A percentile compares a stretch with the other conserved stretches of the same genome.
These are phyloP conservation scores for Anguilla pacifica DNA, from an alignment of 2,797 vertebrate species.

Conservation along the genomic window DNA sequence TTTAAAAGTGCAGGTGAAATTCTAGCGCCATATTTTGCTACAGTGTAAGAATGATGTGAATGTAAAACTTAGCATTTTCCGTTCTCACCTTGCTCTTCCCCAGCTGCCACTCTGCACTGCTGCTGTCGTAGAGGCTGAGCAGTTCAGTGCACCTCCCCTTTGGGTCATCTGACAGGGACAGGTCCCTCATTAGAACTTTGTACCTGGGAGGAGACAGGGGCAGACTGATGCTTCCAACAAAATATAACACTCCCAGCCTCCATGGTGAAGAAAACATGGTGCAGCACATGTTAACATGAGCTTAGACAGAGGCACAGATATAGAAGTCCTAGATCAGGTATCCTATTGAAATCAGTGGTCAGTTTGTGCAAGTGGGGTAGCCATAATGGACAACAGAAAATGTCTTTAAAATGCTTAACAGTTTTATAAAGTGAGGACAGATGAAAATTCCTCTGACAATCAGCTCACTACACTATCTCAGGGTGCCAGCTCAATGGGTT, in stretches of 20 bases:
- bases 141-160: conserved; percentile 78
- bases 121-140: conserved; percentile 81
- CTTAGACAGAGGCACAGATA: neutral
- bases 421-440: neutral
- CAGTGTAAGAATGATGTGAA: neutral
- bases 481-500: neutral
- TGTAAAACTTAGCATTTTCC: neutral
- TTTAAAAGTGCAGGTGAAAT: neutral
- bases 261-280: neutral
- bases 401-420: neutral
- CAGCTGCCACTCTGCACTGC: conserved; percentile 86
- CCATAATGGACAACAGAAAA: neutral
- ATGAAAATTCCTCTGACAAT: neutral
- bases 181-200: conserved; percentile 82
- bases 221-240: neutral
- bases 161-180: conserved; percentile 72
- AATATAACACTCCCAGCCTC: neutral
- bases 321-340: neutral
- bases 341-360: neutral
- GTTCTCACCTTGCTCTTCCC: conserved; percentile 89
- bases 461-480: neutral
- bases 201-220: conserved; percentile 71
- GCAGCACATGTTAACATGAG: neutral
- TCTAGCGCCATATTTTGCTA: neutral
- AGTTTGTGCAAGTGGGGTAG: neutral